Conservation (phyloP, 2,797 vertebrate genomes). For the Diceros bicornis region DNA sequence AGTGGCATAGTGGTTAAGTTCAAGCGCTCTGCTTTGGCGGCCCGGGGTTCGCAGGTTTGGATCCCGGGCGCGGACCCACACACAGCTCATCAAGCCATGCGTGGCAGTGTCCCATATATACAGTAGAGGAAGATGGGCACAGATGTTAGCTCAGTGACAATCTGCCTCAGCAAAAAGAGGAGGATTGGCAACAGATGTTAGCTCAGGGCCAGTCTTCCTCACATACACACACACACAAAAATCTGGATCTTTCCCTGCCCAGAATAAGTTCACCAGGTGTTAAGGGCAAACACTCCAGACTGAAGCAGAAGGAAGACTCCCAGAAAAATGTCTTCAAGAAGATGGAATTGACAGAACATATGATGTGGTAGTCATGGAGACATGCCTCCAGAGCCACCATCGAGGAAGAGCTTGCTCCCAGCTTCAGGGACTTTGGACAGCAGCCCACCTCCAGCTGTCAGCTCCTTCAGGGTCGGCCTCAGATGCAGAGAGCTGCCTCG, state of each 20-base stretch:
- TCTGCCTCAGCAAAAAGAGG: too few relatives aligned
- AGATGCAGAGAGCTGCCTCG: background rate
- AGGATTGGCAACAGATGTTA: too few relatives aligned
- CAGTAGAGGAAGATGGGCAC: too few relatives aligned
- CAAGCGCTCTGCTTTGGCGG: too few relatives aligned
- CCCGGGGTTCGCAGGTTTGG: too few relatives aligned
- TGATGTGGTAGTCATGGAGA: background rate
- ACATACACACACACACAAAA: background rate
- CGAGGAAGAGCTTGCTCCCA: background rate
- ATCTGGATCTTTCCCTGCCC: background rate
- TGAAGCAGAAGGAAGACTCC: background rate
- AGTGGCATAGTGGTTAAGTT: too few relatives aligned
- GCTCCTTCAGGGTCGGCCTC: background rate
- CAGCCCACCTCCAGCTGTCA: background rate
- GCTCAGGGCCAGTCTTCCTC: too few relatives aligned
- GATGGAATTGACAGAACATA: background rate
- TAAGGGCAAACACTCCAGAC: background rate
- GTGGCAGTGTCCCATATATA: too few relatives aligned
- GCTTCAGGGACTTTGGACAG: background rate
- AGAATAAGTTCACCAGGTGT: background rate
- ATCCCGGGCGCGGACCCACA: too few relatives aligned
- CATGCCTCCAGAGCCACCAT: background rate
- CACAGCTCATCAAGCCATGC: too few relatives aligned
- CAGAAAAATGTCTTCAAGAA: background rate
- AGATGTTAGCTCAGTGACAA: too few relatives aligned